phyloP scores from a whole-genome alignment of 2,113 vertebrate species.

The Pseudopodoces humilis region DNA sequence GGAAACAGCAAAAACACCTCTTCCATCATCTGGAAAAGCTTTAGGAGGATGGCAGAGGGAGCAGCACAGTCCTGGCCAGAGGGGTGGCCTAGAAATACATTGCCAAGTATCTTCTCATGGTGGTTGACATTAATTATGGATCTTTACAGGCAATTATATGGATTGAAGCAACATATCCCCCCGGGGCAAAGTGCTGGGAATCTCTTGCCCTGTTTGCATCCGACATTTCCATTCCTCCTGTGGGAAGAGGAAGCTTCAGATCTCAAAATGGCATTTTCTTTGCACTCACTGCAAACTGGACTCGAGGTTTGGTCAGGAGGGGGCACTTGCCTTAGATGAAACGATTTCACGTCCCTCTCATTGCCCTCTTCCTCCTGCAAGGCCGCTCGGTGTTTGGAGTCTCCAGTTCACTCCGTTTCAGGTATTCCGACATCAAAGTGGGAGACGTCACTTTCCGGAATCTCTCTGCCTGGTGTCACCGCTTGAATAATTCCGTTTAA shows the following conservation, averaged over 20 bases:
- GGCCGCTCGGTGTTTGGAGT: background rate
- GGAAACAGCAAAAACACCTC: background rate
- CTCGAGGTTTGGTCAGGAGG: background rate
- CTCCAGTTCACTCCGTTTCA: constrained; percentile 1
- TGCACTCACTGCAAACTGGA: background rate
- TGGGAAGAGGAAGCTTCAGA: background rate
- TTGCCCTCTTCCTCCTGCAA: background rate
- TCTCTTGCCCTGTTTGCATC: background rate
- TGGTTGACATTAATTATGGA: constrained; percentile 23
- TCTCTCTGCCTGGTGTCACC: constrained; percentile 58
- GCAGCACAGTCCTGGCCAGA: background rate
- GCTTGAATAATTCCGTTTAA: constrained; percentile 72
- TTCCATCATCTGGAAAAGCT: background rate
- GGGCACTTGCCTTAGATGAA: constrained; percentile 56
- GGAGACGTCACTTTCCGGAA: constrained; percentile 43
- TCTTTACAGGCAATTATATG: constrained; percentile 17
- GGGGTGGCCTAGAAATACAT: background rate
- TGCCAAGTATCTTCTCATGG: background rate
- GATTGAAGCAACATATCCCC: constrained; percentile 25
- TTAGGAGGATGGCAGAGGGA: background rate
- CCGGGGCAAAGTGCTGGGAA: background rate
- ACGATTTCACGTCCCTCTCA: background rate
- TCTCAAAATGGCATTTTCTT: background rate
- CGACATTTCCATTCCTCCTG: background rate
- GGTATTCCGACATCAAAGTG: constrained; percentile 62